Evolutionary conservation across 2,797 vertebrate species (phyloP).

Genomic region (Paguma larvata): DNA sequence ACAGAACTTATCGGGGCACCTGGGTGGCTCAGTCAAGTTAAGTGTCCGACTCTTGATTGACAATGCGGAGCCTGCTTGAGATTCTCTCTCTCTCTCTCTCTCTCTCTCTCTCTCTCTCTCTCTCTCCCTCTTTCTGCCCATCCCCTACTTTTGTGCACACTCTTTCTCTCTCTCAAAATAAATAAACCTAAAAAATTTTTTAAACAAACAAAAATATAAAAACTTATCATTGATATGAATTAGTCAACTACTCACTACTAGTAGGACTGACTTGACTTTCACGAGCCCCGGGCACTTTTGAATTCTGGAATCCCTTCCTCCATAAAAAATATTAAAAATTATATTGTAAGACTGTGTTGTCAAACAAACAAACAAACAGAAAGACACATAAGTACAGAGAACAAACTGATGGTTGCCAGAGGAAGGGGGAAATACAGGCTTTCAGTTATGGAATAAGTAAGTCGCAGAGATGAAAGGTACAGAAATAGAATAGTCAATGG

Average conservation of each 20-base stretch:
- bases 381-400: neutral
- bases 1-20: neutral
- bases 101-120: no score
- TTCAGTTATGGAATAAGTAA: neutral
- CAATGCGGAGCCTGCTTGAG: no score
- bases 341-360: constrained; percentile 7
- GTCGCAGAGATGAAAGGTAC: neutral
- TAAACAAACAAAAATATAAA: neutral
- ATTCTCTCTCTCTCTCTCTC: no score
- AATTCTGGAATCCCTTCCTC: neutral
- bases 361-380: neutral
- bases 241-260: neutral
- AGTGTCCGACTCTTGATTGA: no score
- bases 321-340: constrained; percentile 34
- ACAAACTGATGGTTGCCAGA: neutral
- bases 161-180: no score
- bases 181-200: no score
- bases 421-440: neutral
- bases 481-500: neutral
- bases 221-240: constrained; percentile 21
- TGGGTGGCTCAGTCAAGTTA: no score
- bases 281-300: neutral
- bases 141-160: no score
- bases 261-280: neutral
- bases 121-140: no score